Percentiles rank a stretch among this genome's conserved stretches.
These are phyloP conservation scores for Phaenicophaeus curvirostris DNA, from an alignment of 2,797 vertebrate genomes.

Conservation along the genomic window DNA sequence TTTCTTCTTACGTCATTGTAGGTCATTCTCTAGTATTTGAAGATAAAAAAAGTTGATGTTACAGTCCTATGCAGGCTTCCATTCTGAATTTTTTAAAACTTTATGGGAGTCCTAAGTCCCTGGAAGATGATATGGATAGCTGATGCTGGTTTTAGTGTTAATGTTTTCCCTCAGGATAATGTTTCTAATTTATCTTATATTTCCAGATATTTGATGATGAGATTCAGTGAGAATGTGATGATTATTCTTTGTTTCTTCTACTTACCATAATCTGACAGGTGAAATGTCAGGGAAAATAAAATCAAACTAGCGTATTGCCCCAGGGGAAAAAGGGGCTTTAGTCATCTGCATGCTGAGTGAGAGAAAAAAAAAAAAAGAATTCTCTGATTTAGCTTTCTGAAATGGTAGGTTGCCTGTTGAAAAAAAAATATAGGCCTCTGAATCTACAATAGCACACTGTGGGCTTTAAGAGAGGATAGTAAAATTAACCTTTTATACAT, in stretches of 20 bases:
- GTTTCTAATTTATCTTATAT: slow-evolving; percentile 51
- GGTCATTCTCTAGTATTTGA: not conserved
- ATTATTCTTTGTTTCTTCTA: slow-evolving; percentile 66
- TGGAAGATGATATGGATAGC: not conserved
- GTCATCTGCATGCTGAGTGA: not conserved
- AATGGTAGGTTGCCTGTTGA: not conserved
- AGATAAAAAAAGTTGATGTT: not conserved
- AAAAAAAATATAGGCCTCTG: slow-evolving; percentile 30
- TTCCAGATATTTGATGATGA: slow-evolving; percentile 64
- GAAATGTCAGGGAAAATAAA: slow-evolving; percentile 71
- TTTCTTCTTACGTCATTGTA: not conserved
- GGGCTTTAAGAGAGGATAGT: not conserved
- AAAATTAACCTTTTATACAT: not conserved
- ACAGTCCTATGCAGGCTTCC: not conserved
- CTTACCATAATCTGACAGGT: slow-evolving; percentile 70
- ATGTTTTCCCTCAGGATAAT: slow-evolving; percentile 11
- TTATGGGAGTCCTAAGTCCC: not conserved
- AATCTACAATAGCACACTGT: not conserved
- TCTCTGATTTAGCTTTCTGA: slow-evolving; percentile 21
- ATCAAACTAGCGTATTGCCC: slow-evolving; percentile 49
- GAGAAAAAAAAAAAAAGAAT: not conserved
- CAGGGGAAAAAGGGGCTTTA: slow-evolving; percentile 22
- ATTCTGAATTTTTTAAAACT: not conserved
- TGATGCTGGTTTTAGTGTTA: slow-evolving; percentile 8
- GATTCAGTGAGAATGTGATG: slow-evolving; percentile 50